Base-by-base conservation (phyloP, 1,140 invertebrate genomes). In the Parapsyche elsis region DNA sequence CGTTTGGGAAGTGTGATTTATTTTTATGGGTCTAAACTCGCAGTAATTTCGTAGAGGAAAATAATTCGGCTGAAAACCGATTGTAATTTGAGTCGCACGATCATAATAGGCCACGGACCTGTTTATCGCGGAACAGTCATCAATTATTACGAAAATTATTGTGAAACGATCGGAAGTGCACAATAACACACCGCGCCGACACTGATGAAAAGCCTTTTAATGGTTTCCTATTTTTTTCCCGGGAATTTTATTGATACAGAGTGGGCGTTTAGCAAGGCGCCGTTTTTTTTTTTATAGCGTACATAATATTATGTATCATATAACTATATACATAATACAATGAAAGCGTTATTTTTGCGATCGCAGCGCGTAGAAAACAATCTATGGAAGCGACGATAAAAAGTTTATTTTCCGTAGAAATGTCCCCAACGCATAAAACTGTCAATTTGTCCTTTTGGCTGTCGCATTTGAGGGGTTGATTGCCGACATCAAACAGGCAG, bases 1-100 rank as follows among this genome's bases (percentile, higher is more conserved):
- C 64, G 71, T 80, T 38, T 67, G 75, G n/a, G 53, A 53, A 61
- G 61, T 59, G 79, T 80, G 79, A 80, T 80, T 80, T 76, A 74
- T 80, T 80, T 80, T 70, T 64, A 44, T 38, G 59, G 57, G 24
- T 76, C 24, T 7, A 38, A 71, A 64, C 73, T 80, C 59, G 79
- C 76, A 76, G 76, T 38, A 38, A 38, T 38, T 80, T 76, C 73
- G 79, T 38, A 80, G 73, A 57, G 16, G 49, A 73, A 64, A 59
- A 79, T 38, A 38, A 38, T 64, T 44, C 30, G 26, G 30, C 2
- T 38, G n/a, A 78, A 59, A 61, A 61, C 57, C 16, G n/a, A 61
- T 21, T 9, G 57, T 21, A 61, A 61, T 61, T 61, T 61, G 9
- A 61, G 57, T 61, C 21, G 57, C 16, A 19, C 16, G 57, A 61